These are phyloP conservation scores for Enteromius mattozi DNA, from an alignment of 2,797 vertebrate genomes.

Conservation along the genomic window DNA sequence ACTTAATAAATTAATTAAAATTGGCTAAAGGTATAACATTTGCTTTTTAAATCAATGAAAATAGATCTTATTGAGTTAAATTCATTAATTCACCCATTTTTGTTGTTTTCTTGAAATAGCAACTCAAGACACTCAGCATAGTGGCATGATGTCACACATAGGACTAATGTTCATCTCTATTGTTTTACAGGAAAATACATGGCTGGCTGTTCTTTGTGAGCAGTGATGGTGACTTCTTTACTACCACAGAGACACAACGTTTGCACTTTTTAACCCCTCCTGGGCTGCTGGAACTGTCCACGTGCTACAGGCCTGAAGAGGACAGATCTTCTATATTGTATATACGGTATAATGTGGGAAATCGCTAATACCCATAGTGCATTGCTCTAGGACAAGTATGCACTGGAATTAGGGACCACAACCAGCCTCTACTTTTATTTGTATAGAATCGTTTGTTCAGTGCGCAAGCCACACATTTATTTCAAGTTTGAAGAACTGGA, in stretches of 20 bases:
- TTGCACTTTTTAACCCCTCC: slow-evolving; percentile 69
- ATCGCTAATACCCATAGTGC: slow-evolving; percentile 46
- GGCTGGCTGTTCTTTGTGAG: slow-evolving; percentile 80
- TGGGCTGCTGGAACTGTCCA: slow-evolving; percentile 12
- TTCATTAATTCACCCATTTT: background rate
- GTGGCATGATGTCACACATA: background rate
- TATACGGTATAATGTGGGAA: background rate
- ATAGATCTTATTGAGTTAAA: background rate
- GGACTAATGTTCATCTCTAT: background rate
- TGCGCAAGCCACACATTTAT: slow-evolving; percentile 62
- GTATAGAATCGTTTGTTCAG: slow-evolving; percentile 57
- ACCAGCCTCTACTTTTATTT: slow-evolving; percentile 58
- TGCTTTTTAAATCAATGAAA: background rate
- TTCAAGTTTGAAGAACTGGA: slow-evolving; percentile 59
- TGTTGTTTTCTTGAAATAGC: background rate
- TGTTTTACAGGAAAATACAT: slow-evolving; percentile 80
- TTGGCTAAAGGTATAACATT: background rate
- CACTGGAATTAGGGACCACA: slow-evolving; percentile 72
- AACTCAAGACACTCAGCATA: background rate
- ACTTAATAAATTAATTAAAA: too few relatives aligned
- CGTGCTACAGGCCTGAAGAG: slow-evolving; percentile 6
- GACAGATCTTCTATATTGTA: slow-evolving; percentile 2
- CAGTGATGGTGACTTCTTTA: background rate
- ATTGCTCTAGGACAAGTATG: slow-evolving; percentile 54
- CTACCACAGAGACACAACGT: slow-evolving; percentile 49